Conservation (phyloP, 2,113 vertebrate species). For the Myodes glareolus region DNA sequence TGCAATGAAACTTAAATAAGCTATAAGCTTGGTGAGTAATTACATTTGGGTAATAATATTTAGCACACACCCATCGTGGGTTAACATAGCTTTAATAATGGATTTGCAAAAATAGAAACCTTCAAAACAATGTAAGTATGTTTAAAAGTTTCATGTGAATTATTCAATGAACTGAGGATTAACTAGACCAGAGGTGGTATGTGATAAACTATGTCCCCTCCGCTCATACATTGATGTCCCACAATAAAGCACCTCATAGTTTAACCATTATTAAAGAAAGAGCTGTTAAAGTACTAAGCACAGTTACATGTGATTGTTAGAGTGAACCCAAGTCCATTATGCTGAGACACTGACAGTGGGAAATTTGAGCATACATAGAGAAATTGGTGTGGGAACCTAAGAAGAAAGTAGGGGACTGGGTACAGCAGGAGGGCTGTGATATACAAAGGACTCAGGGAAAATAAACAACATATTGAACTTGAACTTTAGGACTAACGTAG, state of each 20-base stretch:
- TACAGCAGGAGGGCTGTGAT: not conserved
- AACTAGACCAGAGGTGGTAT: not conserved
- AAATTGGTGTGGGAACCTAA: not conserved
- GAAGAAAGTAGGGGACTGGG: not conserved
- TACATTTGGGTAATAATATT: not conserved
- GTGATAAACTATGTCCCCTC: rapidly evolving
- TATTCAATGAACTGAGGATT: not conserved
- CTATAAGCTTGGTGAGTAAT: not conserved
- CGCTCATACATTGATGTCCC: not conserved
- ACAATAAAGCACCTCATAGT: not conserved
- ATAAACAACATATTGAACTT: not conserved
- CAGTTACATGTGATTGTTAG: not conserved
- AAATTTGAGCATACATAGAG: not conserved
- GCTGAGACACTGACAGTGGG: not conserved
- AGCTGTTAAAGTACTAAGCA: not conserved
- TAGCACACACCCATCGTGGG: not conserved
- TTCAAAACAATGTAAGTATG: not conserved
- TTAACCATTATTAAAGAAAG: not conserved
- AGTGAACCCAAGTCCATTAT: not conserved
- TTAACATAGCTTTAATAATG: not conserved
- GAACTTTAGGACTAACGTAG: not conserved
- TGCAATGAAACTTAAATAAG: not conserved
- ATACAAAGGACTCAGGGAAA: not conserved
- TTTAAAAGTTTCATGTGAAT: not conserved
- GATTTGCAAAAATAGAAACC: not conserved